phyloP scores from a whole-genome alignment of 2,113 vertebrate species.

The Balaeniceps rex region DNA sequence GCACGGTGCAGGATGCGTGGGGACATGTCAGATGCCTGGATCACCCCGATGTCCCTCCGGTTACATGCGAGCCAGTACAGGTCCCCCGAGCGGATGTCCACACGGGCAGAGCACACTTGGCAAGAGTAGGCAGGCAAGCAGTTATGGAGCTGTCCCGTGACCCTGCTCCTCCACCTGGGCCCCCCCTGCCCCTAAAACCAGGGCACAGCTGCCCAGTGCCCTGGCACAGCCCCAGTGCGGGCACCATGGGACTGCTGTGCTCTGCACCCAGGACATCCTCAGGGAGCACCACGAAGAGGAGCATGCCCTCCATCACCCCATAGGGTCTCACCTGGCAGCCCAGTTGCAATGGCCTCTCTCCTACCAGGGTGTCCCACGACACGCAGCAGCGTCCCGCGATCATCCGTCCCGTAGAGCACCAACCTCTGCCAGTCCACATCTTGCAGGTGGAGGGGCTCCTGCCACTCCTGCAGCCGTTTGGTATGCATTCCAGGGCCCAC shows the following conservation, averaged over 20 bases:
- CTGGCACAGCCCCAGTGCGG: accelerated
- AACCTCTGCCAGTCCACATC: slow-evolving; percentile 84
- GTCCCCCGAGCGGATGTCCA: slow-evolving; percentile 78
- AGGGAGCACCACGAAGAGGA: neutral
- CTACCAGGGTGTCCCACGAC: slow-evolving; percentile 50
- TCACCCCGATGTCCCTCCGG: slow-evolving; percentile 72
- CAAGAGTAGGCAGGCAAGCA: neutral
- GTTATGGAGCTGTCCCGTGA: neutral
- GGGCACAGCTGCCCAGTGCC: neutral
- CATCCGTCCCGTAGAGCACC: slow-evolving; percentile 81
- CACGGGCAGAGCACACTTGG: slow-evolving; percentile 79
- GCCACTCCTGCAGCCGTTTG: slow-evolving; percentile 66
- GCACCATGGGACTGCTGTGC: neutral
- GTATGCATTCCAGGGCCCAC: slow-evolving; percentile 53
- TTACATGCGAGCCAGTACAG: slow-evolving; percentile 86
- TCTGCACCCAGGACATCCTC: neutral
- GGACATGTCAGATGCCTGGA: neutral
- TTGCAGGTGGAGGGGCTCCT: slow-evolving; percentile 74
- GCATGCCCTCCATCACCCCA: neutral
- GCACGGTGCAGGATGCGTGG: slow-evolving; percentile 71
- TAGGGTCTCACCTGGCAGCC: slow-evolving; percentile 70
- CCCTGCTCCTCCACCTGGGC: neutral
- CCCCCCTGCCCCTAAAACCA: neutral
- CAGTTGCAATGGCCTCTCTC: slow-evolving; percentile 68
- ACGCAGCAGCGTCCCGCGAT: slow-evolving; percentile 74